phyloP scores from a whole-genome alignment of 2,888 invertebrate species.

The Calameuta idolon region DNA sequence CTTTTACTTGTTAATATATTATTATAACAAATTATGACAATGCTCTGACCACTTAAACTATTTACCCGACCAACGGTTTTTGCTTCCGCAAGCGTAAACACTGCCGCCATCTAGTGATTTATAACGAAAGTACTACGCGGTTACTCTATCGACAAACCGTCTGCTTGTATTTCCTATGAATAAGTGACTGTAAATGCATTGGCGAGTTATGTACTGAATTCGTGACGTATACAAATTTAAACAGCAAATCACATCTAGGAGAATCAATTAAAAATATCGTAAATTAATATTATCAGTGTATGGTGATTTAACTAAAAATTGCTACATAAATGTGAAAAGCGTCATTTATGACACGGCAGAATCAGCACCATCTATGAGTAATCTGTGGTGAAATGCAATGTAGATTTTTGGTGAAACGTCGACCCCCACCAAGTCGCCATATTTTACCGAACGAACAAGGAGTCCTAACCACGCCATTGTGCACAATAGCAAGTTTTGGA shows the following conservation, averaged over 20 bases:
- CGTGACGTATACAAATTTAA: background rate
- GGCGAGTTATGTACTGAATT: background rate
- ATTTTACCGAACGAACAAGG: conserved; percentile 32
- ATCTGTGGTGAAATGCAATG: background rate
- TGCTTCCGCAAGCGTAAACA: background rate
- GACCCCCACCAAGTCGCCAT: conserved; percentile 20
- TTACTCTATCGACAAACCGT: background rate
- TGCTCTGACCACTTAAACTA: background rate
- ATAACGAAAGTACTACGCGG: background rate
- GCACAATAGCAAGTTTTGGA: conserved; percentile 17
- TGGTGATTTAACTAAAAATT: background rate
- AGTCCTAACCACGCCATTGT: conserved; percentile 48
- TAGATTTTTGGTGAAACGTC: background rate
- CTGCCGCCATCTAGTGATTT: background rate
- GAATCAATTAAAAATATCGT: background rate
- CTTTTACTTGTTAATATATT: background rate
- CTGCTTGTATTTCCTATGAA: too few relatives aligned
- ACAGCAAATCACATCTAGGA: background rate
- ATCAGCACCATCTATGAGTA: background rate
- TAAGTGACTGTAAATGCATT: too few relatives aligned
- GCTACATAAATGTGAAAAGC: background rate
- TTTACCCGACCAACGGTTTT: background rate
- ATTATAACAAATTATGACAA: background rate
- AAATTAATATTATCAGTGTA: background rate
- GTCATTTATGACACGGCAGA: background rate